Percentiles rank a stretch among this genome's conserved stretches.
Evolutionary conservation across 2,888 invertebrate genomes (phyloP).

Genomic region (Odontomyia ornata): DNA sequence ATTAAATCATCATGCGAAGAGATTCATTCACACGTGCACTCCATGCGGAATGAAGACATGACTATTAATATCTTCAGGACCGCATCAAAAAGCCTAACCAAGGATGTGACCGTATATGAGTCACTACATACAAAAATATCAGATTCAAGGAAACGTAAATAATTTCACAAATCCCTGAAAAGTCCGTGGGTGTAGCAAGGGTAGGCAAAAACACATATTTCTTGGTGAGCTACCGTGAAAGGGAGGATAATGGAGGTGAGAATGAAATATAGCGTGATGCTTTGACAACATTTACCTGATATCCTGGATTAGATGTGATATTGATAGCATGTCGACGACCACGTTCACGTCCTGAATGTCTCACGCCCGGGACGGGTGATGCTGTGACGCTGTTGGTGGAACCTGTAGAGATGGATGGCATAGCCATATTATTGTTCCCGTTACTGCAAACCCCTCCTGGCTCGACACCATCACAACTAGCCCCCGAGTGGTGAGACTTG

Average conservation of each 20-base stretch:
- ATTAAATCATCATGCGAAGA: too few species aligned
- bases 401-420: not conserved
- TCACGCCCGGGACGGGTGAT: not conserved
- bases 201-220: not conserved
- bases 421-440: conserved; percentile 23
- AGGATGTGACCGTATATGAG: too few species aligned
- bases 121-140: conserved; percentile 1
- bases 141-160: conserved; percentile 6
- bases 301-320: conserved; percentile 64
- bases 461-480: not conserved
- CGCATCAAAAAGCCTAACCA: too few species aligned
- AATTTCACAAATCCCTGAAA: not conserved
- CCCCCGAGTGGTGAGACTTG: not conserved
- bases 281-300: conserved; percentile 56
- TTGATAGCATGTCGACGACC: conserved; percentile 62
- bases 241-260: not conserved
- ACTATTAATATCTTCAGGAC: too few species aligned
- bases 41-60: too few species aligned
- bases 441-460: conserved; percentile 29
- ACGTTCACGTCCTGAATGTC: conserved; percentile 34
- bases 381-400: conserved; percentile 14
- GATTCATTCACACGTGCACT: too few species aligned
- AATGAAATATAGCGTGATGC: conserved; percentile 20
- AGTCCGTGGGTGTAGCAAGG: not conserved
- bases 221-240: not conserved